Evolutionary conservation across 2,113 vertebrate genomes (phyloP), one percentile per base, ranked within the genome.

Genomic region (Phrynocephalus versicolor): DNA sequence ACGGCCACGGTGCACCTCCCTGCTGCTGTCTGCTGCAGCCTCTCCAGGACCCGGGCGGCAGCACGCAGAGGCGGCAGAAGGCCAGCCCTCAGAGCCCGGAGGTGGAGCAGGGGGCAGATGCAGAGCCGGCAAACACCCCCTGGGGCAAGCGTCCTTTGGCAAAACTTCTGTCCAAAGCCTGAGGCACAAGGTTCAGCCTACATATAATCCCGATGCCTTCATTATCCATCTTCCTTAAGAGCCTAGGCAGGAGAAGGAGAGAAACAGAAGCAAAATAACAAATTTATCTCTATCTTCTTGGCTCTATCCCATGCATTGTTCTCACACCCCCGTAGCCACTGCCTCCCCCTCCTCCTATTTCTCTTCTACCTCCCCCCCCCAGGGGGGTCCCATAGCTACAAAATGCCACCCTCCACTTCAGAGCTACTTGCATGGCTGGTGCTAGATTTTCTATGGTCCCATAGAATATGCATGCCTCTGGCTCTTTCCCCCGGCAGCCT

Each of bases 401-500:
- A 80, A n/a, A 67, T 7, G 65, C 35, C 82, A n/a, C 84, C 76
- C 6, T 8, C 64, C 64, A 5, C 45, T 51, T 65, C 27, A 10
- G 64, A 58, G 65, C 35, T 37, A 7, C 57, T 5, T 55, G 27
- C 84, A 18, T 6, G 84, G 81, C 41, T 78, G 64, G 25, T 30
- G 62, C 62, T 25, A 9, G 57, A 74, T 74, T 30, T 62, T 60
- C 33, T 2, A 64, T 18, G 35, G 76, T 64, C 64, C 87, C 81
- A 51, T 62, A 35, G 69, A 39, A 12, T 27, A 21, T 58, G 77
- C 37, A 23, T 35, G 1, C 76, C 72, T 37, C 73, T 55, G 21
- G 92, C 87, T 87, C 87, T 91, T 93, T 93, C 95, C 81, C n/a
- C 90, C 76, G 18, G 27, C 67, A 64, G 89, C 88, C 83, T 70